A percentile compares a stretch with the other conserved stretches of the same genome.
Evolutionary conservation across 2,888 invertebrate species (phyloP).

Genomic region (Baccha elongata): DNA sequence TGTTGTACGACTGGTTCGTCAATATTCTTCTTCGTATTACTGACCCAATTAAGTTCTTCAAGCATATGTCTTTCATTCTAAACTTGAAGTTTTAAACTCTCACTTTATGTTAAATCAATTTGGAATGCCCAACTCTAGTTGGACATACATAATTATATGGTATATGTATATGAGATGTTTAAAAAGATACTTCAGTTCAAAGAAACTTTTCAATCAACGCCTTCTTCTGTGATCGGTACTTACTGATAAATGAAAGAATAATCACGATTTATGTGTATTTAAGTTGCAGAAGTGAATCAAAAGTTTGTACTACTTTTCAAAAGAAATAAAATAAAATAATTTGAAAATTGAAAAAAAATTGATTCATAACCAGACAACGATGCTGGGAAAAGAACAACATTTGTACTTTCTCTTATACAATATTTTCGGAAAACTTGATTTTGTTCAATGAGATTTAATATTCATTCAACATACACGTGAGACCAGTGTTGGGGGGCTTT

Average conservation of each 20-base stretch:
- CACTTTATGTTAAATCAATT: constrained; percentile 59
- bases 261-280: constrained; percentile 11
- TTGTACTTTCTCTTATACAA: constrained; percentile 21
- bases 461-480: constrained; percentile 39
- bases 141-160: no score
- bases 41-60: constrained; percentile 48
- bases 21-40: constrained; percentile 21
- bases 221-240: constrained; percentile 10
- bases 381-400: constrained; percentile 22
- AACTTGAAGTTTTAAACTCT: constrained; percentile 48
- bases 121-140: constrained; percentile 16
- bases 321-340: constrained; percentile 30
- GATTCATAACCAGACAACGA: constrained; percentile 9
- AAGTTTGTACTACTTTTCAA: constrained; percentile 13
- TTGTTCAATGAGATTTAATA: constrained; percentile 17
- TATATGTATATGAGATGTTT: neutral
- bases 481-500: no score
- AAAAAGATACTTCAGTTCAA: neutral
- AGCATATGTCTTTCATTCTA: constrained; percentile 6
- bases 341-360: neutral
- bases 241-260: constrained; percentile 1
- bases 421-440: constrained; percentile 23
- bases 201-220: constrained; percentile 12
- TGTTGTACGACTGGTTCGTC: neutral
- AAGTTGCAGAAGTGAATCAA: neutral